Percentiles rank a stretch among this genome's conserved stretches.
Conservation (phyloP, 1,140 invertebrate genomes). For the Drosophila nikananu region DNA sequence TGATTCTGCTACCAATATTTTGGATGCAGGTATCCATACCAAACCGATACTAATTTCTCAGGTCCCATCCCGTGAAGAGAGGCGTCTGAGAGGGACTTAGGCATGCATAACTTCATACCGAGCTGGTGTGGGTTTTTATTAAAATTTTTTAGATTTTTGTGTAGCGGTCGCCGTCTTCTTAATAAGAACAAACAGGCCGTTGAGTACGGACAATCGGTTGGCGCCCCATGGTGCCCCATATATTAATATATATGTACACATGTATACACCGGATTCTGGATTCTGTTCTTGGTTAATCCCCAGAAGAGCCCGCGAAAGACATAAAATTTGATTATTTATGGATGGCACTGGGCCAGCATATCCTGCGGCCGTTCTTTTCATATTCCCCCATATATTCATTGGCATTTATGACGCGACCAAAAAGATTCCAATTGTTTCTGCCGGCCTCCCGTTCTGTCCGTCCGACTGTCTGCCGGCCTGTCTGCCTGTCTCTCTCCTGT, state of each 20-base stretch:
- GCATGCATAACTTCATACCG: constrained; percentile 57
- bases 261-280: constrained; percentile 26
- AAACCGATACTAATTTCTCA: not conserved
- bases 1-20: not conserved
- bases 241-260: constrained; percentile 30
- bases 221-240: constrained; percentile 79
- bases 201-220: constrained; percentile 80
- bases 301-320: constrained; percentile 64
- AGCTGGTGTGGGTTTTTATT: constrained; percentile 72
- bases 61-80: constrained; percentile 9
- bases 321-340: constrained; percentile 84
- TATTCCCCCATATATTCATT: constrained; percentile 59
- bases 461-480: not conserved
- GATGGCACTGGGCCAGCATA: constrained; percentile 78
- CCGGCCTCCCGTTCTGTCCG: constrained; percentile 50
- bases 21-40: not conserved
- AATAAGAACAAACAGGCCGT: constrained; percentile 83
- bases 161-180: constrained; percentile 39
- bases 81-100: not conserved
- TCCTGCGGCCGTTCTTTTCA: constrained; percentile 65
- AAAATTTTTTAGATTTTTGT: constrained; percentile 77
- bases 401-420: constrained; percentile 80
- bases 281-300: constrained; percentile 68
- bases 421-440: constrained; percentile 79
- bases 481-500: constrained; percentile 17